These are phyloP conservation scores for Trichopria drosophilae DNA, from an alignment of 2,888 invertebrate species.

Conservation along the genomic window DNA sequence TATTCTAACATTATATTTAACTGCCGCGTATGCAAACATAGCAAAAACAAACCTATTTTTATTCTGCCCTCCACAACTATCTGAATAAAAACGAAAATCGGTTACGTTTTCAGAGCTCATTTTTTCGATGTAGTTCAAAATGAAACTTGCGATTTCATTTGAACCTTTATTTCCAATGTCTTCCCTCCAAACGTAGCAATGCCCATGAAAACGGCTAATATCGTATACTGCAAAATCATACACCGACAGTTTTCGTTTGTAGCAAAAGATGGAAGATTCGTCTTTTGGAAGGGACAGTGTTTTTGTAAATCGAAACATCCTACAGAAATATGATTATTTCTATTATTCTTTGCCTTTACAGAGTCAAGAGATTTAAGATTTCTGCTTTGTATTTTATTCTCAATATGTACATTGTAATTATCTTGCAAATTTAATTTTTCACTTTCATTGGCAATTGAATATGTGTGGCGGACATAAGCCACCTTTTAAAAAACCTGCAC, in stretches of 20 bases:
- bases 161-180: conserved; percentile 36
- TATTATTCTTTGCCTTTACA: conserved; percentile 24
- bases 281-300: conserved; percentile 14
- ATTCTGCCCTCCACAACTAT: conserved; percentile 40
- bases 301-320: conserved; percentile 24
- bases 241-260: conserved; percentile 21
- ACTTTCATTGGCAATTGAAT: conserved; percentile 38
- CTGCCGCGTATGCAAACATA: background rate
- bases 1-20: background rate
- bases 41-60: background rate
- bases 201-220: background rate
- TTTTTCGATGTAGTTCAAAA: conserved; percentile 7
- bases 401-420: conserved; percentile 36
- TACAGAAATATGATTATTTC: conserved; percentile 17
- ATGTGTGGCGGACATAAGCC: no score
- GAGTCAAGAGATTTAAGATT: conserved; percentile 39
- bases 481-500: no score
- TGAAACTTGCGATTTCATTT: conserved; percentile 34
- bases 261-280: conserved; percentile 28
- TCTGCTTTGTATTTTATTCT: conserved; percentile 36
- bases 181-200: background rate
- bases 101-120: conserved; percentile 22
- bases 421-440: conserved; percentile 36
- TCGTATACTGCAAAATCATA: background rate
- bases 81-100: conserved; percentile 40